Base-by-base conservation (phyloP, 2,888 invertebrate species). In the Scaeva pyrastri region DNA sequence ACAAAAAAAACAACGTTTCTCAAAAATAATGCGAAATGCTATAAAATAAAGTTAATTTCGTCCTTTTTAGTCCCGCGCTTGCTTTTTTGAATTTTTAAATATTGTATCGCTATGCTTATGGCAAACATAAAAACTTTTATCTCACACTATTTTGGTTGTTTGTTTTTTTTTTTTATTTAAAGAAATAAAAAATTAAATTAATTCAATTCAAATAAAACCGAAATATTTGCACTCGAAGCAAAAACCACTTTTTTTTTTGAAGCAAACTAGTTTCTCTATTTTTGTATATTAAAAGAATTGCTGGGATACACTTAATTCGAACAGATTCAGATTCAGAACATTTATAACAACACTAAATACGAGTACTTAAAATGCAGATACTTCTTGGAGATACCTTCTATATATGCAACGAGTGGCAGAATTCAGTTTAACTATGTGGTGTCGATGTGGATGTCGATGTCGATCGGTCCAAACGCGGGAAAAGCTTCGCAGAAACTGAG, bases 401-500 rank as follows among this genome's bases (percentile, higher is more conserved):
- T 60, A 19, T 56, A 39, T 56, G 80, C 66, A 80, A 48, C 43
- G 64, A 72, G 56, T 66, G 50, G 19, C 39, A 66, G 66, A 79
- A 78, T 78, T 71, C 14, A 72, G n/a, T 48, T 11, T 48, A 2
- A 66, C 48, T 23, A 19, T 58, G 19, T 58, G 0, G 36, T 58
- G 19, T 58, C 0, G 36, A 58, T 56, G 26, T 58, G 5, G 56
- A 19, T 21, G 48, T 48, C 45, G 48, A 0, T 12, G 48, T 48
- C 19, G 31, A 23, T 82, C 58, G 74, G 77, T 86, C 82, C 58
- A 82, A 82, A 50, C 82, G 77, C 82, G 86, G 58, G 82, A 86
- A 82, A 82, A 82, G 86, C 82, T 86, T 86, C 77, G 58, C 71
- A 58, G 73, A 86, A 86, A 86, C 86, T 86, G 86, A 86, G 86